Percentiles rank a stretch among this genome's conserved stretches.
Evolutionary conservation across 2,113 vertebrate species (phyloP).

Genomic region (Naja naja): DNA sequence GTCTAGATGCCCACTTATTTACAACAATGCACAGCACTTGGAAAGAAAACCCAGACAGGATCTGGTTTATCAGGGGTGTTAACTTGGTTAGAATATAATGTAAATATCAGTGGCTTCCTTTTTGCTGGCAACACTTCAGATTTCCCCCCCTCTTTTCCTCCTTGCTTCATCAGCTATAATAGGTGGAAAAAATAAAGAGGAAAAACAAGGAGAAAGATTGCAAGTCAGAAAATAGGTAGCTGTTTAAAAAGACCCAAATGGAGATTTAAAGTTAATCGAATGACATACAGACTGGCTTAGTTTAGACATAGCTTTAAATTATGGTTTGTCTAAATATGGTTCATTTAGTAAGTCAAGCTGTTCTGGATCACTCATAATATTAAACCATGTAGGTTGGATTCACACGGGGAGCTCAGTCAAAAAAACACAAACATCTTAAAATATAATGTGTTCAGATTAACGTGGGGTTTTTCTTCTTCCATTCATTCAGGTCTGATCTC

Average conservation of each 20-base stretch:
- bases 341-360: neutral
- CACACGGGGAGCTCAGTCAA: neutral
- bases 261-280: neutral
- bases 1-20: neutral
- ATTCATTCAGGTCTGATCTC: neutral
- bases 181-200: neutral
- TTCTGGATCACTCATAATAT: neutral
- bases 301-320: neutral
- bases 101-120: slow-evolving; percentile 55
- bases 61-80: slow-evolving; percentile 54
- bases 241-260: neutral
- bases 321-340: neutral
- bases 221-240: slow-evolving; percentile 26
- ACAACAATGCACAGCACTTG: slow-evolving; percentile 10
- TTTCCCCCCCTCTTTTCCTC: slow-evolving; percentile 12
- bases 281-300: neutral
- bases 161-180: slow-evolving; percentile 39
- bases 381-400: neutral
- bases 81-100: slow-evolving; percentile 44
- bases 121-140: slow-evolving; percentile 31
- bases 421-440: neutral
- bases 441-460: neutral
- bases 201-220: slow-evolving; percentile 7
- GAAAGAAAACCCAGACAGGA: slow-evolving; percentile 44
- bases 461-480: neutral